Evolutionary conservation across 2,113 vertebrate species (phyloP).

Genomic region (Notothenia coriiceps): DNA sequence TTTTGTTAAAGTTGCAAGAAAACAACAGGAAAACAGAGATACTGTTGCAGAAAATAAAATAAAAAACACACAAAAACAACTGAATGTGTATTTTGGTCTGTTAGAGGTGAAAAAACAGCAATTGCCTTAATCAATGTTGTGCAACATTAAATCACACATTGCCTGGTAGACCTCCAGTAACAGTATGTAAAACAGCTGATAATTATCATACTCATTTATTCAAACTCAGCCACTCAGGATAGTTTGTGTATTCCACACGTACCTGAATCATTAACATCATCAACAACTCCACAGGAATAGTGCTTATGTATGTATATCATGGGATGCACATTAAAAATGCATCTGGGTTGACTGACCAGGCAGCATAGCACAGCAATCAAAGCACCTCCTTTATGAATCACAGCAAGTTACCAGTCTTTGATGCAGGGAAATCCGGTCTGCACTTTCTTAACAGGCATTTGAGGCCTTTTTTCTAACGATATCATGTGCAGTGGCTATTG

Average conservation of each 20-base stretch:
- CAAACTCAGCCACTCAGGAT: background rate
- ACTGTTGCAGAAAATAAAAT: background rate
- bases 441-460: background rate
- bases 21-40: background rate
- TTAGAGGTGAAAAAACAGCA: no score
- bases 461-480: background rate
- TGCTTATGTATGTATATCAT: background rate
- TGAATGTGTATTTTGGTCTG: no score
- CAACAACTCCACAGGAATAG: slow-evolving; percentile 7
- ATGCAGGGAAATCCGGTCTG: slow-evolving; percentile 3
- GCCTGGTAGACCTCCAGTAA: background rate
- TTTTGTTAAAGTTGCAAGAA: background rate
- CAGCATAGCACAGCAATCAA: background rate
- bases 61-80: background rate
- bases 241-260: slow-evolving; percentile 14
- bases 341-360: slow-evolving; percentile 21
- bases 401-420: background rate
- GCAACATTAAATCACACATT: background rate
- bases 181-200: slow-evolving; percentile 22
- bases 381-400: background rate
- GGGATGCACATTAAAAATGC: slow-evolving; percentile 16
- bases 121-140: background rate
- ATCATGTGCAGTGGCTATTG: background rate
- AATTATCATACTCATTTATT: slow-evolving; percentile 9
- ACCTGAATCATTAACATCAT: slow-evolving; percentile 20